Base-by-base conservation (phyloP, 2,797 vertebrate species). In the Rhinichthys osculus region DNA sequence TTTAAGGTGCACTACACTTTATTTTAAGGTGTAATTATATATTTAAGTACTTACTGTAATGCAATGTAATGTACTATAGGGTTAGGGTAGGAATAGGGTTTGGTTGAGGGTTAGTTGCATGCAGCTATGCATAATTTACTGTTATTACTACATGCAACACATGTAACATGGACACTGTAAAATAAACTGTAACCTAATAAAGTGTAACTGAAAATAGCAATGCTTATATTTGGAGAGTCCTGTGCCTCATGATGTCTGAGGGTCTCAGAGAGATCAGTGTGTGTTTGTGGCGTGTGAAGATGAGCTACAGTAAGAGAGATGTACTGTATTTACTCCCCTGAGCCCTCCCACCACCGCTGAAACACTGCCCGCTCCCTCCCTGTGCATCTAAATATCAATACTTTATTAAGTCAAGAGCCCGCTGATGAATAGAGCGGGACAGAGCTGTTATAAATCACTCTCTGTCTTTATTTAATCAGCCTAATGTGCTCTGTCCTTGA, bases 401-500 rank as follows among this genome's bases (percentile, higher is more conserved):
- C 86, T 89, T 91, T 87, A 91, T 89, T 89, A 91, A 90, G 89
- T 89, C 79, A 86, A 89, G 85, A 82, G 87, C 30, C 33, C 16
- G 70, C 78, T 90, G 90, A 91, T 90, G 85, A 90, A 90, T 89
- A 77, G 89, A 76, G 70, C 27, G n/a, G 76, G 84, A 52, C 82
- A 85, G 72, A 84, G 59, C 82, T 70, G 83, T 85, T 91, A 90
- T 92, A 89, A 92, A 91, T 92, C 91, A 89, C 84, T 88, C 87
- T 81, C 77, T 86, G 85, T 86, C 89, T 91, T 89, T 90, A 87
- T 88, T 86, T 86, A 91, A 92, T 90, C 90, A 89, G 89, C 73
- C 89, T 84, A 91, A 90, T 91, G 89, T 79, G 27, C 85, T 86
- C 86, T 84, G 90, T 90, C 89, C 91, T 91, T 90, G 88, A 87